A percentile compares a stretch with the other conserved stretches of the same genome.
phyloP scores from a whole-genome alignment of 1,140 invertebrate species.

The Pogonognathellus flavescens region DNA sequence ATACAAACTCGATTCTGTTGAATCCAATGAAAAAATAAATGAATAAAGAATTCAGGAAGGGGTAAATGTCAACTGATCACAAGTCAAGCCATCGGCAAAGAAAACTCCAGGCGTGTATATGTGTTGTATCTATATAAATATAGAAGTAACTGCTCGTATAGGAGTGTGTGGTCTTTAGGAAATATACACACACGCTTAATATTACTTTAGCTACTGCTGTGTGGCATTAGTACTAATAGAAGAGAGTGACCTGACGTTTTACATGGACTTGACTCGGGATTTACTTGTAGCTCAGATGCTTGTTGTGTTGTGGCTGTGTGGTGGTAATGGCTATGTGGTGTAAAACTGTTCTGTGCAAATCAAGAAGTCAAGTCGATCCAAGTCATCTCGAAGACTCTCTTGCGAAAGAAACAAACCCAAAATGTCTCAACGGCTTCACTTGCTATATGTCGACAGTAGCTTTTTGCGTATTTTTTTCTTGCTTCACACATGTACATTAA shows the following conservation, averaged over 20 bases:
- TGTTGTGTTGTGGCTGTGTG: neutral
- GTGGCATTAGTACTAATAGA: too few species aligned
- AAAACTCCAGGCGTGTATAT: too few species aligned
- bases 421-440: too few species aligned
- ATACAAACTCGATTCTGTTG: neutral
- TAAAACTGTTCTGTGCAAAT: conserved; percentile 29
- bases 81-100: neutral
- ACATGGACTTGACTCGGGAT: conserved; percentile 29
- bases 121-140: too few species aligned
- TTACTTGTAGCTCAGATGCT: neutral
- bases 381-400: conserved; percentile 3
- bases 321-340: conserved; percentile 32
- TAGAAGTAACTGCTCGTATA: too few species aligned
- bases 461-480: neutral
- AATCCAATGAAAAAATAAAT: conserved; percentile 43
- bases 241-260: neutral
- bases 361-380: conserved; percentile 35
- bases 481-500: neutral
- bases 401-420: too few species aligned
- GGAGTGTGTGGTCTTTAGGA: too few species aligned
- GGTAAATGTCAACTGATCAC: neutral
- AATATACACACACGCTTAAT: too few species aligned
- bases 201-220: too few species aligned
- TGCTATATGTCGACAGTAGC: too few species aligned
- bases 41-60: conserved; percentile 43